Conservation (phyloP, 1,140 invertebrate genomes). For the Theocolax elegans region DNA sequence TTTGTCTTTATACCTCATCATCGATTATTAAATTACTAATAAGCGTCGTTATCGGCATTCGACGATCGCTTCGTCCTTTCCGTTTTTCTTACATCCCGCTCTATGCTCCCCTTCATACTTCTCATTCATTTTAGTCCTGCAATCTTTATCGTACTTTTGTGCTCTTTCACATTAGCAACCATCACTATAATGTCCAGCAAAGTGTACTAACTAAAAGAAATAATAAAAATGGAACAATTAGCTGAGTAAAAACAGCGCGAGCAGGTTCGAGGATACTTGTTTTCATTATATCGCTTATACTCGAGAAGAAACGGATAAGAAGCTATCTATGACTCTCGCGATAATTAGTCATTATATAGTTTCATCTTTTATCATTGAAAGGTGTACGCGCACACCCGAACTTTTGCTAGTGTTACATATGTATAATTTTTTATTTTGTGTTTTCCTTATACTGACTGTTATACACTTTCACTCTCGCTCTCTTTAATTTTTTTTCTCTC, state of each 20-base stretch:
- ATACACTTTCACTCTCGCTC: too few species aligned
- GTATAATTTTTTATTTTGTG: background rate
- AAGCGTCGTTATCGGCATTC: too few species aligned
- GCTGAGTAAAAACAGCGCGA: background rate
- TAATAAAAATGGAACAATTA: background rate
- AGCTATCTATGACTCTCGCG: background rate
- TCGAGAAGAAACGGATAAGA: background rate
- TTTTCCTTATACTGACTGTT: background rate
- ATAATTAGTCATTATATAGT: slow-evolving; percentile 1
- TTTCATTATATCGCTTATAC: background rate
- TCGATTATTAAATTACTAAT: too few species aligned
- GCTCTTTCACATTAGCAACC: too few species aligned
- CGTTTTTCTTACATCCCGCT: too few species aligned
- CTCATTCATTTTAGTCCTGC: too few species aligned
- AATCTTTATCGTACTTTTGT: background rate
- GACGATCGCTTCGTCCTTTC: too few species aligned
- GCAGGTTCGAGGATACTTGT: background rate
- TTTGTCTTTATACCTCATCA: background rate
- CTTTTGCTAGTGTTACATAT: background rate
- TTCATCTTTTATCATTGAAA: slow-evolving; percentile 2
- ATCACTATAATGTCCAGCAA: too few species aligned
- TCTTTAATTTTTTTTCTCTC: background rate
- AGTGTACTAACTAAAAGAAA: too few species aligned
- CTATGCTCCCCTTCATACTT: too few species aligned
- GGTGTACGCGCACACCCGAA: background rate